These are phyloP conservation scores for Lepisosteus oculatus DNA, from an alignment of 2,113 vertebrate genomes.

Conservation along the genomic window DNA sequence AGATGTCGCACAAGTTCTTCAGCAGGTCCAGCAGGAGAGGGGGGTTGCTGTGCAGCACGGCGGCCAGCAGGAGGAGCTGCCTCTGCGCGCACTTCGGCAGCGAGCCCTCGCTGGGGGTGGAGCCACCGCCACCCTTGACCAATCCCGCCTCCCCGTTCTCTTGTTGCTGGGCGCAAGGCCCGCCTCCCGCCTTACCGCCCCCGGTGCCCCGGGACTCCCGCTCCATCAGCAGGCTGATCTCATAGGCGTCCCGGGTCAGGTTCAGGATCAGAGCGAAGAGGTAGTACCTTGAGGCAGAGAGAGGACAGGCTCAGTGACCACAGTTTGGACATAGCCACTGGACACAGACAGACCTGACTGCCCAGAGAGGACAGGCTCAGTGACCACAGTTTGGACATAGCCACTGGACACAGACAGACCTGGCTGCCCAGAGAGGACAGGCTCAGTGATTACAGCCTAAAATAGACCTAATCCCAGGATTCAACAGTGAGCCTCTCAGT, in stretches of 20 bases:
- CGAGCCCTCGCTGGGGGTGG: background rate
- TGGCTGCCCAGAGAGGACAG: too few species aligned
- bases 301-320: background rate
- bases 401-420: too few species aligned
- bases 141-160: conserved; percentile 28
- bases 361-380: too few species aligned
- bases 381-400: too few species aligned
- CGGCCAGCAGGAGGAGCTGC: conserved; percentile 61
- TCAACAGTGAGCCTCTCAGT: too few species aligned
- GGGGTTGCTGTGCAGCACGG: conserved; percentile 74
- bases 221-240: conserved; percentile 77
- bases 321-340: too few species aligned
- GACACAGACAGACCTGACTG: background rate
- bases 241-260: conserved; percentile 83
- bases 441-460: background rate
- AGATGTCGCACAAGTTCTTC: conserved; percentile 82
- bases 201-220: conserved; percentile 44
- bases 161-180: conserved; percentile 7
- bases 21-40: conserved; percentile 82
- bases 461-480: too few species aligned
- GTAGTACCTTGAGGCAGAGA: conserved; percentile 70
- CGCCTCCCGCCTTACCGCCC: conserved; percentile 21
- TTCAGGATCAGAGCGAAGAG: conserved; percentile 86
- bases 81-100: conserved; percentile 47
- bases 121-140: conserved; percentile 18